Conservation (phyloP, 2,113 vertebrate species). For the Siniperca knerii region DNA sequence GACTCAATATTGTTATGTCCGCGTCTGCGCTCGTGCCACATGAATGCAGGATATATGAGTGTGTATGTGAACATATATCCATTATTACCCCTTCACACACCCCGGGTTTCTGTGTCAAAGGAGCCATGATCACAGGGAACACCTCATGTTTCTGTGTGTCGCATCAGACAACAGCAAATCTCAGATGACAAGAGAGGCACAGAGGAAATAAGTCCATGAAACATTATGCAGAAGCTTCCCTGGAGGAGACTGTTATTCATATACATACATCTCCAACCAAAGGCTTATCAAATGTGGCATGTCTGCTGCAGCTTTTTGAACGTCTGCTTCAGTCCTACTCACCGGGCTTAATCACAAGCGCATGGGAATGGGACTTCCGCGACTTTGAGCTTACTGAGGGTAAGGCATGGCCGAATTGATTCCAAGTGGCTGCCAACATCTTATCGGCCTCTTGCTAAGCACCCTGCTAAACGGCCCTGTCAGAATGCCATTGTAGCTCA, state of each 20-base stretch:
- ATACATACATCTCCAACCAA: constrained; percentile 54
- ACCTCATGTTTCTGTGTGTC: constrained; percentile 51
- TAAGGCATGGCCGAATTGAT: constrained; percentile 69
- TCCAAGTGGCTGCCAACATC: constrained; percentile 69
- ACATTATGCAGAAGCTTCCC: constrained; percentile 65
- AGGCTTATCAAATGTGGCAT: constrained; percentile 65
- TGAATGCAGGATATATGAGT: not conserved
- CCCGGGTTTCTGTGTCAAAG: constrained; percentile 30
- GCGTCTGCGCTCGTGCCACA: constrained; percentile 1
- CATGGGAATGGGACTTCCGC: constrained; percentile 39
- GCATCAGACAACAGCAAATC: constrained; percentile 63
- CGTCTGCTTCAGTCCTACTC: constrained; percentile 36
- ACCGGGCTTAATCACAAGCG: constrained; percentile 56
- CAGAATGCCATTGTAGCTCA: constrained; percentile 48
- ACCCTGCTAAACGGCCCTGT: constrained; percentile 63
- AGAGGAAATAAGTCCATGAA: constrained; percentile 62
- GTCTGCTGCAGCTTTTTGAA: constrained; percentile 50
- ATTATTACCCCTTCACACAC: constrained; percentile 21
- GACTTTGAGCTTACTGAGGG: constrained; percentile 45
- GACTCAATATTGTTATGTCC: constrained; percentile 42
- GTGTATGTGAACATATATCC: constrained; percentile 2
- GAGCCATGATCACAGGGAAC: constrained; percentile 34
- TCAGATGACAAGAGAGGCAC: constrained; percentile 60
- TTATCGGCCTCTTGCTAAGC: constrained; percentile 71
- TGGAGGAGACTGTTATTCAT: constrained; percentile 67